phyloP scores from a whole-genome alignment of 2,888 invertebrate genomes.

The Thymelicus sylvestris region DNA sequence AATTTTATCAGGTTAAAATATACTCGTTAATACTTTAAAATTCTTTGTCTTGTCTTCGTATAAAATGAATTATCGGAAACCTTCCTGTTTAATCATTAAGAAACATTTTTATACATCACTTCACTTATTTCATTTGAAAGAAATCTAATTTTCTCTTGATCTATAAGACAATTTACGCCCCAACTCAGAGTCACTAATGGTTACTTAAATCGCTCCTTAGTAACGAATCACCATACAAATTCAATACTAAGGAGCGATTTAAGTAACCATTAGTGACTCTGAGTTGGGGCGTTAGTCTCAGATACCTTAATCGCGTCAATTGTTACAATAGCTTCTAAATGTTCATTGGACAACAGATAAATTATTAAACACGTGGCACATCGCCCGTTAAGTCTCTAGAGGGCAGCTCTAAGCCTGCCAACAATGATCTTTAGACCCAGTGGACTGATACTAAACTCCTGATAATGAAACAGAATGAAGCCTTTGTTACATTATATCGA shows the following conservation, averaged over 20 bases:
- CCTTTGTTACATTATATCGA: conserved; percentile 34
- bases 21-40: conserved; percentile 18
- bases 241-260: too few relatives aligned
- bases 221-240: too few relatives aligned
- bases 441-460: conserved; percentile 28
- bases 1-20: conserved; percentile 8
- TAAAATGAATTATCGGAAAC: conserved; percentile 31
- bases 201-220: too few relatives aligned
- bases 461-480: conserved; percentile 25
- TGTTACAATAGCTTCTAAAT: neutral
- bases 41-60: conserved; percentile 18
- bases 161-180: too few relatives aligned
- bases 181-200: too few relatives aligned
- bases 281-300: too few relatives aligned
- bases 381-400: conserved; percentile 12
- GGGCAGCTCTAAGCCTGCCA: conserved; percentile 10
- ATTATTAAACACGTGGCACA: conserved; percentile 20
- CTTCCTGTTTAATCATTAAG: conserved; percentile 30
- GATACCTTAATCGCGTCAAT: too few relatives aligned
- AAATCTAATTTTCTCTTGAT: too few relatives aligned
- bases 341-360: conserved; percentile 17
- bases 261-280: too few relatives aligned
- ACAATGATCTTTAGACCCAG: conserved; percentile 24
- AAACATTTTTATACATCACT: conserved; percentile 26
- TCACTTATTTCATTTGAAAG: too few relatives aligned